These are phyloP conservation scores for Melanchra persicariae DNA, from an alignment of 2,888 invertebrate species.

Conservation along the genomic window DNA sequence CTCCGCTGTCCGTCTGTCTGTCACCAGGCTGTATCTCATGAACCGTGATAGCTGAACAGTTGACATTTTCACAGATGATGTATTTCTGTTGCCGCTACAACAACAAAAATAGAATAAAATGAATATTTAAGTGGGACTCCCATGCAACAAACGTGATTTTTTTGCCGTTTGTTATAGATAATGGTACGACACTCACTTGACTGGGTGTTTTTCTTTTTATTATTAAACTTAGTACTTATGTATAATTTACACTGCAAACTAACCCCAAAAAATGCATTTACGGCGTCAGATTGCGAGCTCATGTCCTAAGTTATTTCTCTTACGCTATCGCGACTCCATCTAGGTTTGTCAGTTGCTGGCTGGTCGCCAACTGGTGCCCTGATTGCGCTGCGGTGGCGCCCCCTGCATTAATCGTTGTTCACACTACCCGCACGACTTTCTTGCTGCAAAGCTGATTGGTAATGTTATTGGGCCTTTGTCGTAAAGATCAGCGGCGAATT, in stretches of 20 bases:
- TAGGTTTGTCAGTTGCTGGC: slow-evolving; percentile 68
- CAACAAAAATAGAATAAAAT: too few relatives aligned
- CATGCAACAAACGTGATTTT: too few relatives aligned
- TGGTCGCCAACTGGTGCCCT: slow-evolving; percentile 66
- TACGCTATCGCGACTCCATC: slow-evolving; percentile 66
- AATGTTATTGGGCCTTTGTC: slow-evolving; percentile 13
- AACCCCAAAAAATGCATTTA: slow-evolving; percentile 16
- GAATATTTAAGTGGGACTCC: too few relatives aligned
- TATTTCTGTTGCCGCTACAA: too few relatives aligned
- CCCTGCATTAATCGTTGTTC: slow-evolving; percentile 69
- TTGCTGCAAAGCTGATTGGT: slow-evolving; percentile 35
- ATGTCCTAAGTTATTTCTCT: slow-evolving; percentile 62
- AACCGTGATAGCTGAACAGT: too few relatives aligned
- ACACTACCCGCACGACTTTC: slow-evolving; percentile 39
- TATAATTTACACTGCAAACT: background rate
- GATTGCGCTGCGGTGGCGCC: slow-evolving; percentile 69
- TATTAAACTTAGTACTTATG: background rate
- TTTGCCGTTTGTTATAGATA: too few relatives aligned
- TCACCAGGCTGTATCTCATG: too few relatives aligned
- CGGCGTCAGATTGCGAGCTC: slow-evolving; percentile 24
- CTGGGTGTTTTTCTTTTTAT: background rate
- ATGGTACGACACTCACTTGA: too few relatives aligned
- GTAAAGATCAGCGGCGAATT: too few relatives aligned
- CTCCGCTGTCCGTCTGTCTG: too few relatives aligned
- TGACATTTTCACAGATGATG: too few relatives aligned